Conservation (phyloP, 2,888 invertebrate genomes). For the Copidosoma aretas region DNA sequence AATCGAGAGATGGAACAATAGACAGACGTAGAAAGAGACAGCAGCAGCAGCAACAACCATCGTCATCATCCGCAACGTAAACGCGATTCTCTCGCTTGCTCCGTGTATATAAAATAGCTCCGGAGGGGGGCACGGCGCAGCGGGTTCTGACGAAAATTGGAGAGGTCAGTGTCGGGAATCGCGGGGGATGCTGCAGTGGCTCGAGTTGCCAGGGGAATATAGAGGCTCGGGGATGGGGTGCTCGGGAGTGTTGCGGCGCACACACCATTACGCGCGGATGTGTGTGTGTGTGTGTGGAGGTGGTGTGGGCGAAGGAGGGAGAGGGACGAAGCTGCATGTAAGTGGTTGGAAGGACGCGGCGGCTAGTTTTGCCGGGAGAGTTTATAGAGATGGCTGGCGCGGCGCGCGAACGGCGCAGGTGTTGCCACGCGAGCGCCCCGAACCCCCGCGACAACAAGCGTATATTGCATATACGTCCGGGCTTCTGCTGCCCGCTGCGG, state of each 20-base stretch:
- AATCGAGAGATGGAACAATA: constrained; percentile 14
- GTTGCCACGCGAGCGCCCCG: background rate
- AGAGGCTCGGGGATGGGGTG: background rate
- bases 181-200: constrained; percentile 36
- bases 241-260: no score
- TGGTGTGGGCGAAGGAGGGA: background rate
- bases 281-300: no score
- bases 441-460: background rate
- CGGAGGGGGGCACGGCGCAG: background rate
- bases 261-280: background rate
- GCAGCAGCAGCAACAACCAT: constrained; percentile 26
- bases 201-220: constrained; percentile 8
- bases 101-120: background rate
- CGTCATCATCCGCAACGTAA: constrained; percentile 17
- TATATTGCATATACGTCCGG: no score
- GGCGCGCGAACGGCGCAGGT: background rate
- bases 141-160: constrained; percentile 50
- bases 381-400: no score
- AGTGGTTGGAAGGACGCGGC: background rate
- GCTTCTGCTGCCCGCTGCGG: no score
- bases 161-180: constrained; percentile 51
- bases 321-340: background rate
- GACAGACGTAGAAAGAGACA: constrained; percentile 7
- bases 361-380: background rate
- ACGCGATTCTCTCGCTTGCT: constrained; percentile 5